These are phyloP conservation scores for Holothuria scabra DNA, from an alignment of 53 echinoderm and acorn worm genomes.

Conservation along the genomic window DNA sequence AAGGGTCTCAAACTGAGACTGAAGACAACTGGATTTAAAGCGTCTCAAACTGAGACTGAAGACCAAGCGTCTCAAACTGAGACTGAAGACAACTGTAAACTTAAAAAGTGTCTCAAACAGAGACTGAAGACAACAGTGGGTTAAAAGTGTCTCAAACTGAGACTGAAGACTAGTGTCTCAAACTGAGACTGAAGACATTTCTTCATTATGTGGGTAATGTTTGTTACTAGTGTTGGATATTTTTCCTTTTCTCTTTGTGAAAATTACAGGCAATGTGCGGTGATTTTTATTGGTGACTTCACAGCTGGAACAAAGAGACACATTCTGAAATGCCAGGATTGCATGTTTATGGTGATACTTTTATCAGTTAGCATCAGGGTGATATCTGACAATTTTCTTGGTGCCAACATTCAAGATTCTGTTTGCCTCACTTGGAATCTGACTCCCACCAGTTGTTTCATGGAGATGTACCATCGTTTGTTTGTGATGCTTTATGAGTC, in stretches of 20 bases:
- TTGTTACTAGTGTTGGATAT: constrained; percentile 16
- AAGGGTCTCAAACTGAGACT: constrained; percentile 40
- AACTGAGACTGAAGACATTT: constrained; percentile 51
- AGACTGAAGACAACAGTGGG: constrained; percentile 6
- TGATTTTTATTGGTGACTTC: too few species aligned
- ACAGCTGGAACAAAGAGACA: too few species aligned
- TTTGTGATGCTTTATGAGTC: too few species aligned
- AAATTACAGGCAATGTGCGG: background rate
- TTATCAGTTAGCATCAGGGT: too few species aligned
- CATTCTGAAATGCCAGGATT: too few species aligned
- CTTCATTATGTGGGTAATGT: background rate
- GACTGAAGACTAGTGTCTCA: constrained; percentile 42
- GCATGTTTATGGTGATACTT: too few species aligned
- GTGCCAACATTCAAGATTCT: too few species aligned
- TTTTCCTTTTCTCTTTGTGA: background rate
- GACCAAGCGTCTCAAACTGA: constrained; percentile 54
- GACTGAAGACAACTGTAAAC: constrained; percentile 37
- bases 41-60: constrained; percentile 62
- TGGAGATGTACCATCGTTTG: too few species aligned
- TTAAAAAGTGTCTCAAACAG: constrained; percentile 25
- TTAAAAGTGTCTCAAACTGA: constrained; percentile 41
- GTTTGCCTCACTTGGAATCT: too few species aligned
- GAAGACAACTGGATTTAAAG: constrained; percentile 18
- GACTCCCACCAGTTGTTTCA: too few species aligned
- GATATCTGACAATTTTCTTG: too few species aligned